A percentile compares a stretch with the other conserved stretches of the same genome.
These are phyloP conservation scores for Drosophila pegasa DNA, from an alignment of 2,888 invertebrate genomes.

Conservation along the genomic window DNA sequence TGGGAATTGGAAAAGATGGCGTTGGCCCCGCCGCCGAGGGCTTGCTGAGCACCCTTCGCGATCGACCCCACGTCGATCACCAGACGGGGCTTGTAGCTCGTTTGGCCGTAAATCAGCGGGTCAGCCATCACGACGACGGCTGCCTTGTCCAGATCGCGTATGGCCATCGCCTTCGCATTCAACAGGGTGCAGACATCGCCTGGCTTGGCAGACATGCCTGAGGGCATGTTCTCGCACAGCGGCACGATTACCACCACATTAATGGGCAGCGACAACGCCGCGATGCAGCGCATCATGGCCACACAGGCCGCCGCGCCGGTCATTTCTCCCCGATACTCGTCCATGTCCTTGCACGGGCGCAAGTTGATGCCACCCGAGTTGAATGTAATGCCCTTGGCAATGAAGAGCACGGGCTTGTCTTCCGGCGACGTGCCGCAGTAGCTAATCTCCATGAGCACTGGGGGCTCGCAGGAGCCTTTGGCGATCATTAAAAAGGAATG, in stretches of 20 bases:
- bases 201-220: slow-evolving; percentile 87
- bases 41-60: slow-evolving; percentile 85
- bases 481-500: slow-evolving; percentile 85
- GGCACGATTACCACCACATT: slow-evolving; percentile 85
- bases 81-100: slow-evolving; percentile 86
- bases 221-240: slow-evolving; percentile 85
- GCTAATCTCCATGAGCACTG: slow-evolving; percentile 86
- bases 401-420: slow-evolving; percentile 86
- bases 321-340: slow-evolving; percentile 86
- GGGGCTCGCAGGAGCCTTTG: slow-evolving; percentile 86
- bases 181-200: slow-evolving; percentile 85
- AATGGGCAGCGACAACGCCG: slow-evolving; percentile 86
- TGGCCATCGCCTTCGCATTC: slow-evolving; percentile 86
- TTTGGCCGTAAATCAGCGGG: slow-evolving; percentile 91
- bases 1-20: slow-evolving; percentile 87
- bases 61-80: slow-evolving; percentile 87
- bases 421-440: slow-evolving; percentile 85
- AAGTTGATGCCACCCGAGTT: slow-evolving; percentile 85
- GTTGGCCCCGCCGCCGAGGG: slow-evolving; percentile 86
- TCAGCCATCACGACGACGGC: slow-evolving; percentile 92
- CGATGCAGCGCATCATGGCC: slow-evolving; percentile 86
- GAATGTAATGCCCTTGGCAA: slow-evolving; percentile 87
- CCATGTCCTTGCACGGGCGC: slow-evolving; percentile 54
- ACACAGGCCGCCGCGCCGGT: slow-evolving; percentile 88
- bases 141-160: slow-evolving; percentile 88